Evolutionary conservation across 2,888 invertebrate genomes (phyloP).

Genomic region (Drosophila anceps): DNA sequence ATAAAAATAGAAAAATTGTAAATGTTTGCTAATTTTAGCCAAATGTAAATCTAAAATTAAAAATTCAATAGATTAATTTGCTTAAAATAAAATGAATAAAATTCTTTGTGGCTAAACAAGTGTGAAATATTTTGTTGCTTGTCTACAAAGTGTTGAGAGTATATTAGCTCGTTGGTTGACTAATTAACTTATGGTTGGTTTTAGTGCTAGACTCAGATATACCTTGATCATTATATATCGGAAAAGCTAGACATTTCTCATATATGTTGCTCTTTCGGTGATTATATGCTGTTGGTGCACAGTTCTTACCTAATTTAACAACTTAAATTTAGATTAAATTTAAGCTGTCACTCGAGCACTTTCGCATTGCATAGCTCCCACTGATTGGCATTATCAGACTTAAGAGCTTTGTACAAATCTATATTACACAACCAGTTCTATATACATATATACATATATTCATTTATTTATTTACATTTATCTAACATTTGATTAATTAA

Average conservation of each 20-base stretch:
- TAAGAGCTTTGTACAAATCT: not conserved
- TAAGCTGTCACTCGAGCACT: not conserved
- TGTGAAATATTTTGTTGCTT: not conserved
- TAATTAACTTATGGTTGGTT: too few relatives aligned
- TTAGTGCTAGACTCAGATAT: not conserved
- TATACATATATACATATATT: too few relatives aligned
- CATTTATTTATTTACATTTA: not conserved
- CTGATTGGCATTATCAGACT: not conserved
- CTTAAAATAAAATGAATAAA: not conserved
- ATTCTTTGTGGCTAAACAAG: not conserved
- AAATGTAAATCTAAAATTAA: not conserved
- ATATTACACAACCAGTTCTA: not conserved
- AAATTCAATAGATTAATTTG: constrained; percentile 1
- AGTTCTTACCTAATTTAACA: not conserved
- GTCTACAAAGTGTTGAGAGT: not conserved
- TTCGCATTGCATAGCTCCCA: not conserved
- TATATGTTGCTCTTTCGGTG: not conserved
- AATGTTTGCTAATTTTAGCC: not conserved
- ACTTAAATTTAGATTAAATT: not conserved
- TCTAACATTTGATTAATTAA: not conserved
- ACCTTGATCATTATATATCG: not conserved
- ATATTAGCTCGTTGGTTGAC: not conserved
- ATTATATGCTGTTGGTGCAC: not conserved
- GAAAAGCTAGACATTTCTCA: not conserved
- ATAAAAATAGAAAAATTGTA: not conserved